A percentile compares a stretch with the other conserved stretches of the same genome.
Evolutionary conservation across 2,113 vertebrate genomes (phyloP).

Genomic region (Pseudopodoces humilis): DNA sequence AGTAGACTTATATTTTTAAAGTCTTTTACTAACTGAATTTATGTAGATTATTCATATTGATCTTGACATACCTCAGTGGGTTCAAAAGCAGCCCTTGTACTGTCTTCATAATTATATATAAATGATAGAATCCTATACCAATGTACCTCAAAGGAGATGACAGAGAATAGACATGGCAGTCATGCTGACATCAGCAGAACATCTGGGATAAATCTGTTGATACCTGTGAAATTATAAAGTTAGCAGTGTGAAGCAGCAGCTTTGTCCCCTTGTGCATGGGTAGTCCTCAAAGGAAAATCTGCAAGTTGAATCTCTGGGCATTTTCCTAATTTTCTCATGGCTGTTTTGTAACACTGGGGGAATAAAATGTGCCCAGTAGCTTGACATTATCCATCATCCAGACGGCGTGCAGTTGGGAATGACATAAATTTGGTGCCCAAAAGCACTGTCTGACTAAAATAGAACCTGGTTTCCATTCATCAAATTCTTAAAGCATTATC

Average conservation of each 20-base stretch:
- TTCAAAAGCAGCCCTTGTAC: neutral
- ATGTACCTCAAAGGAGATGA: neutral
- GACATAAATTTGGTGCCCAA: neutral
- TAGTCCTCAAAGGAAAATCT: neutral
- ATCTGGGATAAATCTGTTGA: neutral
- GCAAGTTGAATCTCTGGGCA: neutral
- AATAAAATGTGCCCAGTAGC: neutral
- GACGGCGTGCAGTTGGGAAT: neutral
- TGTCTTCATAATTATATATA: neutral
- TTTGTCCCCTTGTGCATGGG: neutral
- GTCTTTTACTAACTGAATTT: neutral
- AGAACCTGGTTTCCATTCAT: slow-evolving; percentile 37
- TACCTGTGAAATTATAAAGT: neutral
- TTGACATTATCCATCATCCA: slow-evolving; percentile 7
- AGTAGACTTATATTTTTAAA: neutral
- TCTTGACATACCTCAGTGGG: neutral
- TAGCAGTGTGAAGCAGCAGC: neutral
- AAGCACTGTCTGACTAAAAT: neutral
- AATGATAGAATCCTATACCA: neutral
- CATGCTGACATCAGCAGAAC: neutral
- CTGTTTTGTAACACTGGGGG: neutral
- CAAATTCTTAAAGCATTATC: slow-evolving; percentile 40
- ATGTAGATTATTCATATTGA: neutral
- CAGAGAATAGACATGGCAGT: neutral
- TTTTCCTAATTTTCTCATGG: neutral